A percentile compares a stretch with the other conserved stretches of the same genome.
These are phyloP conservation scores for Metacarcinus magister DNA, from an alignment of 2,888 invertebrate genomes.

Conservation along the genomic window DNA sequence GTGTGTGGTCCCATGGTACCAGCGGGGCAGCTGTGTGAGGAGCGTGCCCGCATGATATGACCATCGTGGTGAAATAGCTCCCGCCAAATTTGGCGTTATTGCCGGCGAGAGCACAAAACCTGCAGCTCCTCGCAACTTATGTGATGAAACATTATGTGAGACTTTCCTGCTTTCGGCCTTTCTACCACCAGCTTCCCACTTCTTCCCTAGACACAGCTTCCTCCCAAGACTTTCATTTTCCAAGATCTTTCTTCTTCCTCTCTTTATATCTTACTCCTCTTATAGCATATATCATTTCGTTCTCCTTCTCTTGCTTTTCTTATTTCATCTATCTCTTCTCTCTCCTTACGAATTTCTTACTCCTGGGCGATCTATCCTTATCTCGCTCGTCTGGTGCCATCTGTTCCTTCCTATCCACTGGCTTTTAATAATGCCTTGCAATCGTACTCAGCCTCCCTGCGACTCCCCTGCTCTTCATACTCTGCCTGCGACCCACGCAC, in stretches of 20 bases:
- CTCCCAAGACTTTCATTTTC: neutral
- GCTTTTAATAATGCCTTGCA: neutral
- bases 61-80: constrained; percentile 46
- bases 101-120: constrained; percentile 42
- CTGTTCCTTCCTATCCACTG: constrained; percentile 10
- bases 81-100: constrained; percentile 34
- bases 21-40: constrained; percentile 3
- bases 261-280: neutral
- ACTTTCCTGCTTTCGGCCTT: neutral
- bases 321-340: neutral
- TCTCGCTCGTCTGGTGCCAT: neutral
- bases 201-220: neutral
- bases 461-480: constrained; percentile 1
- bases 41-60: constrained; percentile 44
- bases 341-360: neutral
- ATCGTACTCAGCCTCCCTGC: neutral
- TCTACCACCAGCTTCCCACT: neutral
- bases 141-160: constrained; percentile 45
- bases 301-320: constrained; percentile 7
- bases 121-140: constrained; percentile 23
- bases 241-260: neutral
- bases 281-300: neutral
- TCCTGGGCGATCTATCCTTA: neutral
- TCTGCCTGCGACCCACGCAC: neutral
- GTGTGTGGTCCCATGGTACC: neutral